Conservation (phyloP, 2,888 invertebrate species). For the Orchestes rusci region DNA sequence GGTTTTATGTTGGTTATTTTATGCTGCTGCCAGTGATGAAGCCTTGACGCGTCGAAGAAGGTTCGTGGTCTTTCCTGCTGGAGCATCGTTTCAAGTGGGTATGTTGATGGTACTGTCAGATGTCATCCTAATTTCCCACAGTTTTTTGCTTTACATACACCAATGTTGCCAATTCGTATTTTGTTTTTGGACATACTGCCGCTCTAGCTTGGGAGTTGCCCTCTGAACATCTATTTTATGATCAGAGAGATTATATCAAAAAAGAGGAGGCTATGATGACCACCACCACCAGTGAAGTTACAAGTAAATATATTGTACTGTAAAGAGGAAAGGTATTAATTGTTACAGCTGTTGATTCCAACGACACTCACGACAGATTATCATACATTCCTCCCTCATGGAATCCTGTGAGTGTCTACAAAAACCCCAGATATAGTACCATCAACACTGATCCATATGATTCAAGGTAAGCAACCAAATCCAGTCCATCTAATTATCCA, state of each 20-base stretch:
- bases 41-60: too few relatives aligned
- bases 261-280: constrained; percentile 14
- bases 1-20: too few relatives aligned
- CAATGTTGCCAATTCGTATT: constrained; percentile 47
- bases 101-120: constrained; percentile 17
- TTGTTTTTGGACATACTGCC: constrained; percentile 65
- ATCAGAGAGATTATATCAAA: constrained; percentile 17
- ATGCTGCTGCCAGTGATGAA: too few relatives aligned
- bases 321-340: too few relatives aligned
- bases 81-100: constrained; percentile 42
- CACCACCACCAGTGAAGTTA: constrained; percentile 17
- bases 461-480: too few relatives aligned
- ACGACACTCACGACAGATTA: too few relatives aligned
- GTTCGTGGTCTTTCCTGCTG: constrained; percentile 30
- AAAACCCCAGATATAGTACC: too few relatives aligned
- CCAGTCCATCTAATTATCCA: too few relatives aligned
- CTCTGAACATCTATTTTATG: constrained; percentile 19
- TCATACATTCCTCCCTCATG: too few relatives aligned
- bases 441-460: too few relatives aligned
- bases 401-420: too few relatives aligned
- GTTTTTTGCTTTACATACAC: constrained; percentile 59
- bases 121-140: constrained; percentile 26
- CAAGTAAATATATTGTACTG: not conserved
- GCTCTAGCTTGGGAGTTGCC: constrained; percentile 73
- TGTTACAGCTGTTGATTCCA: too few relatives aligned